A percentile compares a stretch with the other conserved stretches of the same genome.
Conservation (phyloP, 2,888 invertebrate species). For the Arrhopalites spinosus region DNA sequence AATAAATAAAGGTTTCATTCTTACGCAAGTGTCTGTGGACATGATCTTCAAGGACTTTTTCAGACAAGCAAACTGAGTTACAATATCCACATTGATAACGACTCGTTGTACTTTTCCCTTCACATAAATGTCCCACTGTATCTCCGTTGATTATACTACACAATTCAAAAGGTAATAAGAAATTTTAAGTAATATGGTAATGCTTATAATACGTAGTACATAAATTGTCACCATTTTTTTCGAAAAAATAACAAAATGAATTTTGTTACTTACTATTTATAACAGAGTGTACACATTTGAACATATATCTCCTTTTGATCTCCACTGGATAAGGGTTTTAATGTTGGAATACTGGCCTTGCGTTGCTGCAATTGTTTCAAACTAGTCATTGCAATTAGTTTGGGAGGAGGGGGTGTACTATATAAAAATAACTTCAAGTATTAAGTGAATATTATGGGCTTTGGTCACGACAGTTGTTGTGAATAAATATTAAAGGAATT, state of each 20-base stretch:
- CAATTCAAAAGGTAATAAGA: not conserved
- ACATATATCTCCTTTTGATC: not conserved
- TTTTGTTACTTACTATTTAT: slow-evolving; percentile 15
- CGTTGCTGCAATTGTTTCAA: no score
- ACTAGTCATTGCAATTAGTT: no score
- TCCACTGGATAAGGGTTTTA: not conserved
- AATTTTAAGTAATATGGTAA: not conserved
- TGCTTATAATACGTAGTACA: not conserved
- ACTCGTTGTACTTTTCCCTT: slow-evolving; percentile 15
- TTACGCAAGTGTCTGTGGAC: slow-evolving; percentile 19
- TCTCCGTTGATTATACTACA: slow-evolving; percentile 25
- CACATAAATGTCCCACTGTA: slow-evolving; percentile 11
- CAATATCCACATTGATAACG: slow-evolving; percentile 30
- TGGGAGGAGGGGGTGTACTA: no score
- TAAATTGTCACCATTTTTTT: not conserved
- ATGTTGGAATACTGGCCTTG: no score
- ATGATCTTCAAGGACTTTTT: slow-evolving; percentile 20
- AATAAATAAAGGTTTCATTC: not conserved
- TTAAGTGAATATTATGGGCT: no score
- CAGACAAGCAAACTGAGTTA: slow-evolving; percentile 19
- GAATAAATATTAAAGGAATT: no score
- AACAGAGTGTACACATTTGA: slow-evolving; percentile 31
- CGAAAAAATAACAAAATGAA: no score
- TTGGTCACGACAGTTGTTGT: no score
- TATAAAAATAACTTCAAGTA: no score